Evolutionary conservation across 2,113 vertebrate species (phyloP).

Genomic region (Eclectus roratus): DNA sequence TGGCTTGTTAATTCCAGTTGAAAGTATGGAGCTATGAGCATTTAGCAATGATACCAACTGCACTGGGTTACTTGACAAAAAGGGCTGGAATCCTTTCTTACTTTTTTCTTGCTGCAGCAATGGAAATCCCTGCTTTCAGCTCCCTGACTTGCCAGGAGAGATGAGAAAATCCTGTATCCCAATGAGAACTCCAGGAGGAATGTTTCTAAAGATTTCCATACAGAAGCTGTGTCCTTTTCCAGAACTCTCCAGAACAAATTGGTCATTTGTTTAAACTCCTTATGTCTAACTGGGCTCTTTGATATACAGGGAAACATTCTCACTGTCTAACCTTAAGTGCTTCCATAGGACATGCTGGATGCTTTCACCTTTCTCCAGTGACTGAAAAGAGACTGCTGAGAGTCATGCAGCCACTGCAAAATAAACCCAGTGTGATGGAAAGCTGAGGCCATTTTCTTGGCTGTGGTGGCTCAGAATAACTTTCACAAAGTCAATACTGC

Average conservation of each 20-base stretch:
- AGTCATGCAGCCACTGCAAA: background rate
- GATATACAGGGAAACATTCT: background rate
- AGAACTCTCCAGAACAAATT: background rate
- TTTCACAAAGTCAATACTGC: constrained; percentile 17
- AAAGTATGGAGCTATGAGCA: background rate
- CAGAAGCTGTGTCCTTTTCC: background rate
- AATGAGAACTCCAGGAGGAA: background rate
- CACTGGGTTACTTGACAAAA: background rate
- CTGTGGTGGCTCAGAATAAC: background rate
- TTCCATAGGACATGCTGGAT: background rate
- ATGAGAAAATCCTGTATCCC: background rate
- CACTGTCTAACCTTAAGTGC: background rate
- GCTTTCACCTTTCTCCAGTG: background rate
- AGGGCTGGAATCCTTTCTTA: background rate
- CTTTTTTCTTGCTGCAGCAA: background rate
- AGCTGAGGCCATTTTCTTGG: background rate
- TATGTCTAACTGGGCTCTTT: background rate
- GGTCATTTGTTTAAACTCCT: background rate
- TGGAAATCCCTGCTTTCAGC: background rate
- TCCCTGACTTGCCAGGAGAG: background rate
- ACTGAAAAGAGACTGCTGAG: background rate
- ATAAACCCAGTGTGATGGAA: background rate
- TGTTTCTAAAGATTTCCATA: background rate
- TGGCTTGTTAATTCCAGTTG: background rate
- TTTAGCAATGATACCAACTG: background rate